Evolutionary conservation across 2,888 invertebrate genomes (phyloP).

Genomic region (Anthrax anthrax): DNA sequence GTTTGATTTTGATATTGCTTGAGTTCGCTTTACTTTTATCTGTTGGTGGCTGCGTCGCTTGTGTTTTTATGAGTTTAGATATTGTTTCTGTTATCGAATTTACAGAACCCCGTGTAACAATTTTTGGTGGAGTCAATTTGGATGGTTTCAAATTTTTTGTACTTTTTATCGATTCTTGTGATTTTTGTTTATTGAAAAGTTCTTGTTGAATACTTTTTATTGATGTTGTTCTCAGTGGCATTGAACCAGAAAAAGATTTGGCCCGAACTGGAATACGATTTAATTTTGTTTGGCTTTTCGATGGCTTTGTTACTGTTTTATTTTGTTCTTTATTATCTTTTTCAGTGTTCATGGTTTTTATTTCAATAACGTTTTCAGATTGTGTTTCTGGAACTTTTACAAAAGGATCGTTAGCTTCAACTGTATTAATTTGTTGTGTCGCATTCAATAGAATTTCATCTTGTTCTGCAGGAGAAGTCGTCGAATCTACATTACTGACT

Average conservation of each 20-base stretch:
- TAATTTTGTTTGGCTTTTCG: constrained; percentile 5
- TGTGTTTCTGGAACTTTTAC: background rate
- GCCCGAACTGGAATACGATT: constrained; percentile 24
- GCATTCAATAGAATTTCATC: too few species aligned
- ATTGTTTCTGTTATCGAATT: constrained; percentile 29
- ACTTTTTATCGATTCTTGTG: constrained; percentile 6
- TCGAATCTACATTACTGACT: too few species aligned
- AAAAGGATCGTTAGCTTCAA: too few species aligned
- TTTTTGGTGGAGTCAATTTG: constrained; percentile 16
- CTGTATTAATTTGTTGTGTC: too few species aligned
- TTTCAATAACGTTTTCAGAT: background rate
- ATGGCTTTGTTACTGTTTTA: background rate
- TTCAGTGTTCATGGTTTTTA: background rate
- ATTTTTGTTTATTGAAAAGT: constrained; percentile 22
- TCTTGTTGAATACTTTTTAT: constrained; percentile 30
- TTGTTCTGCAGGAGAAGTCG: too few species aligned
- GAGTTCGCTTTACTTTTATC: background rate
- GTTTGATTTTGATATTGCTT: background rate
- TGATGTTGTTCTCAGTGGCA: constrained; percentile 20
- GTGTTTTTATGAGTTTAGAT: constrained; percentile 17
- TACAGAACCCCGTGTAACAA: constrained; percentile 15
- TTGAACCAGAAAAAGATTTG: constrained; percentile 28
- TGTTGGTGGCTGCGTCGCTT: background rate
- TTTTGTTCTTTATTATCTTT: background rate
- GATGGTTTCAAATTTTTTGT: constrained; percentile 14